A percentile compares a stretch with the other conserved stretches of the same genome.
These are phyloP conservation scores for Cosmopolites sordidus DNA, from an alignment of 2,888 invertebrate species.

Conservation along the genomic window DNA sequence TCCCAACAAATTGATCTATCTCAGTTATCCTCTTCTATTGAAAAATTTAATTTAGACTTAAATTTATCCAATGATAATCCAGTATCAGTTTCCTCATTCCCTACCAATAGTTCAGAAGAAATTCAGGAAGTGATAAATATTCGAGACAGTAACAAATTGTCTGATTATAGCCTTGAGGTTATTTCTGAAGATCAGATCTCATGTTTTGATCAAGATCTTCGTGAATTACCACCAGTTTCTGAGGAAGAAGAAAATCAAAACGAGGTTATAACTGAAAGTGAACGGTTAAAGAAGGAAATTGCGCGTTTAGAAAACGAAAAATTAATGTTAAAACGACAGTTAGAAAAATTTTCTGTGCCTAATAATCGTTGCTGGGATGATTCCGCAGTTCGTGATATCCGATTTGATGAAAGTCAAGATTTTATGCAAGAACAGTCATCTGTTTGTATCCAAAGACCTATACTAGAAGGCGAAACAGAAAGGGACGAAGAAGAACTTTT, in stretches of 20 bases:
- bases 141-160: constrained; percentile 2
- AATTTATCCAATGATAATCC: not conserved
- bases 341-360: not conserved
- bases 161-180: constrained; percentile 2
- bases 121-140: constrained; percentile 14
- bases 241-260: constrained; percentile 17
- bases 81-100: constrained; percentile 3
- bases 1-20: not conserved
- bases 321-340: not conserved
- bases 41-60: not conserved
- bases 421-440: too few species aligned
- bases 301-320: constrained; percentile 26
- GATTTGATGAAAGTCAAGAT: not conserved
- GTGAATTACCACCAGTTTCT: constrained; percentile 15
- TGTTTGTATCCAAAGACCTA: not conserved
- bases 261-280: constrained; percentile 9
- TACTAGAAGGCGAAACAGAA: constrained; percentile 31
- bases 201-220: constrained; percentile 12
- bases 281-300: constrained; percentile 20
- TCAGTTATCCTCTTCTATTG: not conserved
- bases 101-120: constrained; percentile 14
- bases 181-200: constrained; percentile 6
- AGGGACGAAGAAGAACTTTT: constrained; percentile 32
- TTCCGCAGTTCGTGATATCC: too few species aligned
- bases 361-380: not conserved